Percentiles rank a stretch among this genome's conserved stretches.
Conservation (phyloP, 2,113 vertebrate species). For the Blennius ocellaris region DNA sequence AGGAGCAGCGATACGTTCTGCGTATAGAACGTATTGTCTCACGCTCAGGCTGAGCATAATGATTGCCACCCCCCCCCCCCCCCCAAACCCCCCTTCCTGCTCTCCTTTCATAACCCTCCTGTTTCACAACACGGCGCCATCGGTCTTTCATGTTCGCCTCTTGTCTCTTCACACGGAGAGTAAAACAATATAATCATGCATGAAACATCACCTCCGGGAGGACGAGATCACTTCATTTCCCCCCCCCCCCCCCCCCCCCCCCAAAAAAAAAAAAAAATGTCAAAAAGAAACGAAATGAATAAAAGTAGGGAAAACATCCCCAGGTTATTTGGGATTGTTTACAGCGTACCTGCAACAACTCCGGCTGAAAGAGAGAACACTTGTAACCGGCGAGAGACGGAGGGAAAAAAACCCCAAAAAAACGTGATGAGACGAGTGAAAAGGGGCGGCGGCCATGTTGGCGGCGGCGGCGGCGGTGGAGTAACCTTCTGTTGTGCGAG, state of each 20-base stretch:
- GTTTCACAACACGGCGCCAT: slow-evolving; percentile 76
- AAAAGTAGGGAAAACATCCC: slow-evolving; percentile 76
- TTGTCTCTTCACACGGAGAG: slow-evolving; percentile 72
- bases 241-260: no score
- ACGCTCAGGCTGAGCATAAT: slow-evolving; percentile 71
- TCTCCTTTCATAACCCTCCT: slow-evolving; percentile 71
- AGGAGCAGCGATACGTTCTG: no score
- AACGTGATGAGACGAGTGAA: slow-evolving; percentile 67
- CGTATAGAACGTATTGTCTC: slow-evolving; percentile 34
- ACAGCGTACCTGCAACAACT: slow-evolving; percentile 59
- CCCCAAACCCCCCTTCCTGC: slow-evolving; percentile 66
- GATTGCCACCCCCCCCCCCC: slow-evolving; percentile 55
- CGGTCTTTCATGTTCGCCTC: slow-evolving; percentile 81
- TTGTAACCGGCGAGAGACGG: slow-evolving; percentile 62
- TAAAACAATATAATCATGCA: slow-evolving; percentile 83
- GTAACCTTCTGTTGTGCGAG: slow-evolving; percentile 59
- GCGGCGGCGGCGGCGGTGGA: slow-evolving; percentile 44
- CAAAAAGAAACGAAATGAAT: slow-evolving; percentile 40
- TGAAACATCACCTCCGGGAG: slow-evolving; percentile 78
- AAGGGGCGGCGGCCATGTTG: slow-evolving; percentile 31
- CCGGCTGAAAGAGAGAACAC: slow-evolving; percentile 43
- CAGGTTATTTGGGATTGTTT: slow-evolving; percentile 79
- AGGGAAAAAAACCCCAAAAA: no score
- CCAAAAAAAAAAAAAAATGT: slow-evolving; percentile 69
- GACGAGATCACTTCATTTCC: slow-evolving; percentile 74